Percentiles rank a stretch among this genome's conserved stretches.
phyloP scores from a whole-genome alignment of 2,888 invertebrate genomes.

The Microplitis deprimator region DNA sequence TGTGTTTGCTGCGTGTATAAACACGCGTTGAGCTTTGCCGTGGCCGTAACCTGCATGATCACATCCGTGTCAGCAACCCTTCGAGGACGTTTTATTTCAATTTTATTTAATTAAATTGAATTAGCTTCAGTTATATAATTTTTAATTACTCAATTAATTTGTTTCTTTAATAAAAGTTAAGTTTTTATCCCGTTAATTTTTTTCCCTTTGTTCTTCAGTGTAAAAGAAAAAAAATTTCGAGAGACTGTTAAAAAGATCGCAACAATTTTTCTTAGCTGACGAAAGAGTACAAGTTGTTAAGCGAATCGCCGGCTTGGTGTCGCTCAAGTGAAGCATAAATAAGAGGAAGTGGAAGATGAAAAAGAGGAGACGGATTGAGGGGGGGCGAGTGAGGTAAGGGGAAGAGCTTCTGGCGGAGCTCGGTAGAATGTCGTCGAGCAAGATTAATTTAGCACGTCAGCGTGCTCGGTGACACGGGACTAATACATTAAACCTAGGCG shows the following conservation, averaged over 20 bases:
- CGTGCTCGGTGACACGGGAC: slow-evolving; percentile 61
- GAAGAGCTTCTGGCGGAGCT: slow-evolving; percentile 35
- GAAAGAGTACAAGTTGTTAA: slow-evolving; percentile 16
- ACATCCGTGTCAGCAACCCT: slow-evolving; percentile 57
- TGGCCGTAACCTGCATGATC: slow-evolving; percentile 38
- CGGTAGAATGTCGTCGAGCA: slow-evolving; percentile 46
- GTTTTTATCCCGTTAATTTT: background rate
- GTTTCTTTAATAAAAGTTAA: background rate
- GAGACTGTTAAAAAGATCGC: slow-evolving; percentile 5
- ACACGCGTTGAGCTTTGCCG: slow-evolving; percentile 43
- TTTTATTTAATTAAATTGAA: background rate
- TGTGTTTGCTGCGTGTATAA: slow-evolving; percentile 46
- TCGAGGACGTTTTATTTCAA: slow-evolving; percentile 28
- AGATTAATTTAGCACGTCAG: slow-evolving; percentile 65
- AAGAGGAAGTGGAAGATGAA: slow-evolving; percentile 25
- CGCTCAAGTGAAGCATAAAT: slow-evolving; percentile 8
- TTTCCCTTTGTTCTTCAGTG: slow-evolving; percentile 4
- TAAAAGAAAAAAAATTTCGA: background rate
- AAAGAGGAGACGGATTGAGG: slow-evolving; percentile 36
- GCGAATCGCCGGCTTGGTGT: slow-evolving; percentile 23
- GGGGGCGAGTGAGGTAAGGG: slow-evolving; percentile 27
- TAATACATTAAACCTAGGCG: slow-evolving; percentile 59
- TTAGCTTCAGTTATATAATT: background rate
- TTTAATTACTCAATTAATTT: background rate
- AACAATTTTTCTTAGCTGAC: slow-evolving; percentile 22